Evolutionary conservation across 1,140 invertebrate species (phyloP), one percentile per base, ranked within the genome.

Genomic region (Dolichoris vasculosae): DNA sequence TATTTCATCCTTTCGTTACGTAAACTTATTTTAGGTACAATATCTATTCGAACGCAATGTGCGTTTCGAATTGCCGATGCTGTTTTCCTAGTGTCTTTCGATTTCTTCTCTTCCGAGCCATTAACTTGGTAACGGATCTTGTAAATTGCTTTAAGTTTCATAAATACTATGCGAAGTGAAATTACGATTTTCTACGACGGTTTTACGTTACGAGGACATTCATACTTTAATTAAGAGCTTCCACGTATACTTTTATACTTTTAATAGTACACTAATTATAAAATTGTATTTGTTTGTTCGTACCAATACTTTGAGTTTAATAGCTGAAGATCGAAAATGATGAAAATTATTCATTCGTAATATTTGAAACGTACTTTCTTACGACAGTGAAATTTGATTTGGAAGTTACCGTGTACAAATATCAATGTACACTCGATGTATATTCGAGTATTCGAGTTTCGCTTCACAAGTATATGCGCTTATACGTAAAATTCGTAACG

Each of bases 401-500:
- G 20, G 40, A 73, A 73, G 4, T 73, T 43, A 43, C 40, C 26
- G 15, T 11, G 23, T 43, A 2, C 6, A 83, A 35, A 59, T 38
- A 64, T 32, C 7, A 71, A 73, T n/a, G n/a, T n/a, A n/a, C n/a
- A n/a, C n/a, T n/a, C n/a, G n/a, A n/a, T n/a, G n/a, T n/a, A n/a
- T n/a, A n/a, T n/a, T 55, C 35, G 23, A 15, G 51, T 73, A 35
- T 67, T 86, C 51, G 38, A 38, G 59, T 71, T 81, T 87, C 63
- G 59, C 71, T 75, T 78, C 38, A 17, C 71, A 15, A 63, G 55
- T 23, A 35, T 35, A 80, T 46, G 51, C 9, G 51, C 48, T 23
- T 13, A 35, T n/a, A 32, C 11, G 20, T 55, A 63, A n/a, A 79
- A 79, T 40, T 71, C 26, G 67, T 85, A 85, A 85, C 83, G 77